phyloP scores from a whole-genome alignment of 1,140 invertebrate species.

The Saccostrea echinata region DNA sequence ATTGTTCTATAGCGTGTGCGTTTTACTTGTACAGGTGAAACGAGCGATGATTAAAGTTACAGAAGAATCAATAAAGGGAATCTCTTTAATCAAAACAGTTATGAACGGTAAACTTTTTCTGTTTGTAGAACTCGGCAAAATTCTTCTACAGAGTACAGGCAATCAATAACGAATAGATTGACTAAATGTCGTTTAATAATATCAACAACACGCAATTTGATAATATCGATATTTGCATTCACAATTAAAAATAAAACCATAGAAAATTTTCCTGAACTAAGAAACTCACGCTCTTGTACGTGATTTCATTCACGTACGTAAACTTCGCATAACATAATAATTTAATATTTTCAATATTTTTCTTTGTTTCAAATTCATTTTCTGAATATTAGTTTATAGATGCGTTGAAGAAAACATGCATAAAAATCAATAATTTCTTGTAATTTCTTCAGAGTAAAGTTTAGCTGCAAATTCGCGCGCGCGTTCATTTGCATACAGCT shows the following conservation, averaged over 20 bases:
- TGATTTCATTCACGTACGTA: not conserved
- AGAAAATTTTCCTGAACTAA: not conserved
- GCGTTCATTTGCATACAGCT: constrained; percentile 33
- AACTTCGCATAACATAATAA: not conserved
- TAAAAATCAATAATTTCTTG: constrained; percentile 6
- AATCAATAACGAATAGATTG: constrained; percentile 30
- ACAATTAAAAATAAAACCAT: not conserved
- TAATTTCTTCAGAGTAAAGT: constrained; percentile 16
- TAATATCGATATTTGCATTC: not conserved
- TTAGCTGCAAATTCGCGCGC: not conserved
- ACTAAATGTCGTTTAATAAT: constrained; percentile 33
- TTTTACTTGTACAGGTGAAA: constrained; percentile 34
- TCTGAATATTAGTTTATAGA: not conserved
- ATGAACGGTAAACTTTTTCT: constrained; percentile 37
- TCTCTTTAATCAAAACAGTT: constrained; percentile 37
- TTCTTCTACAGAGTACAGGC: constrained; percentile 6
- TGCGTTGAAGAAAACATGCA: not conserved
- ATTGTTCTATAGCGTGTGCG: constrained; percentile 8
- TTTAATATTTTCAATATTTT: not conserved
- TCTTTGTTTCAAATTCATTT: not conserved
- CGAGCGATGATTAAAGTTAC: constrained; percentile 32
- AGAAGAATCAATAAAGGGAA: constrained; percentile 29
- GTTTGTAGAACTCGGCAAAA: constrained; percentile 36
- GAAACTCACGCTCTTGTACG: no score
- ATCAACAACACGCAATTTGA: constrained; percentile 30